Conservation (phyloP, 2,797 vertebrate species). For the Alca torda region DNA sequence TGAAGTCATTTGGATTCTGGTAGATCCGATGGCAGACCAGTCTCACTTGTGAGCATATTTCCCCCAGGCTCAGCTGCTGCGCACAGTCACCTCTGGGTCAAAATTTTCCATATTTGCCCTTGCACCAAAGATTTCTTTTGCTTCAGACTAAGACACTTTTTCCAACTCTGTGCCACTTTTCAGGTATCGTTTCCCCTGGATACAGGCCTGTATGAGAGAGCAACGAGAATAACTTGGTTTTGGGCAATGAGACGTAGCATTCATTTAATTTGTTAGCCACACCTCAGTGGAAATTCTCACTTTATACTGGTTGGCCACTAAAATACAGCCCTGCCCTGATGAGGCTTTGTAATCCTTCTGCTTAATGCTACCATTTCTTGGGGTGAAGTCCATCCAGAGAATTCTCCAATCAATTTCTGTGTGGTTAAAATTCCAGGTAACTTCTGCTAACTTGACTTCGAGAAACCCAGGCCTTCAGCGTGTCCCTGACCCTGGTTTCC, state of each 20-base stretch:
- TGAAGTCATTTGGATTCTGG: background rate
- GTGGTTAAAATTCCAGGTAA: background rate
- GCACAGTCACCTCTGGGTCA: background rate
- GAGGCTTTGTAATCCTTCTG: background rate
- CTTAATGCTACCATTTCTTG: accelerated
- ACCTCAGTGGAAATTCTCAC: background rate
- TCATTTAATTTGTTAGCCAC: background rate
- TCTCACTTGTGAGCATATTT: background rate
- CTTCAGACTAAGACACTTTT: background rate
- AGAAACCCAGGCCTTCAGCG: background rate
- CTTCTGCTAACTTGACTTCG: background rate
- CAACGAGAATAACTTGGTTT: background rate
- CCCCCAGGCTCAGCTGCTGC: background rate
- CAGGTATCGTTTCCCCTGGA: background rate
- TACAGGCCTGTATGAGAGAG: background rate
- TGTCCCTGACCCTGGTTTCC: background rate
- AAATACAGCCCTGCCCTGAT: background rate
- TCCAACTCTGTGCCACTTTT: background rate
- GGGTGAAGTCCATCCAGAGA: background rate
- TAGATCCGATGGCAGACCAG: background rate
- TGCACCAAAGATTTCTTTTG: background rate
- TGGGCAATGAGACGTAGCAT: background rate
- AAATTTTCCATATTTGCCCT: background rate
- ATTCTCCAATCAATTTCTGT: background rate
- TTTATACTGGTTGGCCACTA: background rate